Evolutionary conservation across 2,797 vertebrate species (phyloP).

Genomic region (Nasua narica): DNA sequence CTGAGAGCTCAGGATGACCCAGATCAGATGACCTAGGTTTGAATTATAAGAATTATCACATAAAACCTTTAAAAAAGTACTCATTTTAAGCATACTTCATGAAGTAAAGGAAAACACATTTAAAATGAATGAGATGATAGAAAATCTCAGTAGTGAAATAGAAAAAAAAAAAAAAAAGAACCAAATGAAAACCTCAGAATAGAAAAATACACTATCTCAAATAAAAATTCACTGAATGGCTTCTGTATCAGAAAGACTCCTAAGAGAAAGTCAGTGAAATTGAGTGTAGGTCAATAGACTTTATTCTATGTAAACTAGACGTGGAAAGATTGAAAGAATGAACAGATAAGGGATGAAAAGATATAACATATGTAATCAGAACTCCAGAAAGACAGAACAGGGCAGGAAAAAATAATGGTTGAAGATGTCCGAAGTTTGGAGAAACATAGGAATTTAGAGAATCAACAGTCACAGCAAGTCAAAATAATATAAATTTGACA

Average conservation of each 20-base stretch:
- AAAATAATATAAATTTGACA: background rate
- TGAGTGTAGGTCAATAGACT: background rate
- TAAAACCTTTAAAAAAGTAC: background rate
- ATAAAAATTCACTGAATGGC: background rate
- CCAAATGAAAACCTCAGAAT: background rate
- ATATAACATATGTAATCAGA: background rate
- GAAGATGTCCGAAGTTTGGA: background rate
- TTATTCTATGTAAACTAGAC: background rate
- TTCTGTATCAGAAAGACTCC: background rate
- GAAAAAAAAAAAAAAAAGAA: background rate
- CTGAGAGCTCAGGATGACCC: background rate
- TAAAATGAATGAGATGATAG: background rate
- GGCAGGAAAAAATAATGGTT: background rate
- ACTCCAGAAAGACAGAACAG: background rate
- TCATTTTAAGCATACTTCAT: background rate
- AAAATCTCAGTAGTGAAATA: background rate
- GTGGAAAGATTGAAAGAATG: background rate
- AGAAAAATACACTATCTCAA: background rate
- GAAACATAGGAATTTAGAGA: background rate
- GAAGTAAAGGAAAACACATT: background rate
- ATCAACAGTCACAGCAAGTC: background rate
- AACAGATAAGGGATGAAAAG: background rate
- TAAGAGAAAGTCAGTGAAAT: background rate
- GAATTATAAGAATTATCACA: background rate
- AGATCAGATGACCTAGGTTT: background rate